Conservation (phyloP, 2,888 invertebrate species). For the Cataglyphis livida region DNA sequence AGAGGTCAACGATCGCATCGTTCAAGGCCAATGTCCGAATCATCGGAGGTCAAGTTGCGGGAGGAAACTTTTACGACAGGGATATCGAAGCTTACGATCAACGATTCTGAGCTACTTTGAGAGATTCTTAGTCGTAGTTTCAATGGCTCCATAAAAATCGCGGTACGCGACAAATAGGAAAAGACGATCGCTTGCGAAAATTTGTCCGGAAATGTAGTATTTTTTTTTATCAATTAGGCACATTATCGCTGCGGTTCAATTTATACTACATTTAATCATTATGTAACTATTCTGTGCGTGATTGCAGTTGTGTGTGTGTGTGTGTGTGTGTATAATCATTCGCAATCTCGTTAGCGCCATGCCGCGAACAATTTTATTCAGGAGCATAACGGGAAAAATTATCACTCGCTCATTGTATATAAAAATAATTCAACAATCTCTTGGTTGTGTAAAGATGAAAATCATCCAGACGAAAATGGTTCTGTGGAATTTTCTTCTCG, state of each 20-base stretch:
- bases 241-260: not conserved
- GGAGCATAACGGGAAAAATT: not conserved
- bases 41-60: conserved; percentile 65
- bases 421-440: not conserved
- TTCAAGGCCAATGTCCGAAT: conserved; percentile 69
- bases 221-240: not conserved
- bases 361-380: not conserved
- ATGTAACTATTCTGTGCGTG: not conserved
- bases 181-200: not conserved
- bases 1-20: conserved; percentile 64
- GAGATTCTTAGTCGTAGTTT: not conserved
- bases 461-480: not conserved
- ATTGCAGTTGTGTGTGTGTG: not conserved
- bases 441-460: not conserved
- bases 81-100: conserved; percentile 1
- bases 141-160: not conserved
- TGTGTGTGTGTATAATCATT: not conserved
- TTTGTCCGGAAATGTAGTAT: not conserved
- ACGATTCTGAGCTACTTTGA: conserved; percentile 10
- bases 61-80: conserved; percentile 30
- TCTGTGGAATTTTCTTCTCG: not conserved
- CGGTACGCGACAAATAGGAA: not conserved
- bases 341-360: not conserved
- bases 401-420: not conserved
- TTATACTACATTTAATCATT: not conserved